Evolutionary conservation across 1,140 invertebrate genomes (phyloP).

Genomic region (Piezodorus guildinii): DNA sequence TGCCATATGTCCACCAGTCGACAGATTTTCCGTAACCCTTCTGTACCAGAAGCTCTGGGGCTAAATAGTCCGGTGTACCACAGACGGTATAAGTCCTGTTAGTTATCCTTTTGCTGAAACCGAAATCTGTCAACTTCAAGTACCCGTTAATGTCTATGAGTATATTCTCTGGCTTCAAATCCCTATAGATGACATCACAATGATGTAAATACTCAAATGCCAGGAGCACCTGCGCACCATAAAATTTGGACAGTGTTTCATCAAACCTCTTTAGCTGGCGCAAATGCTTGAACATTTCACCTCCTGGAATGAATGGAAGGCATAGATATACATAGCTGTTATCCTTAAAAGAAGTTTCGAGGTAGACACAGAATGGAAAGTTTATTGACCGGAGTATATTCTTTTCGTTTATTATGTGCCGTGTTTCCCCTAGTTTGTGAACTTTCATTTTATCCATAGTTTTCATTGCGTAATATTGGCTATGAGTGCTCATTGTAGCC

Average conservation of each 20-base stretch:
- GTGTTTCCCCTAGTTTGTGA: constrained; percentile 72
- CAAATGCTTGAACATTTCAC: constrained; percentile 73
- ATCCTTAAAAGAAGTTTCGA: constrained; percentile 77
- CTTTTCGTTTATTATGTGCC: constrained; percentile 78
- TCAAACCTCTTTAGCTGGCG: constrained; percentile 59
- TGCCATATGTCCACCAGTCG: constrained; percentile 93
- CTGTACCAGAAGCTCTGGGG: constrained; percentile 86
- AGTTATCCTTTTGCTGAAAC: constrained; percentile 25
- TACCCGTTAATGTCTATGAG: constrained; percentile 76
- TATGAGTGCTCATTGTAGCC: constrained; percentile 46
- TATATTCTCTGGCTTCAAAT: constrained; percentile 95
- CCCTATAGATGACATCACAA: constrained; percentile 80
- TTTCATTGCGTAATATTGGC: constrained; percentile 75
- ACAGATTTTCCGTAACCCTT: constrained; percentile 94
- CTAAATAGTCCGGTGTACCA: constrained; percentile 92
- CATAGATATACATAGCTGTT: constrained; percentile 76
- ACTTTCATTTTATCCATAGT: constrained; percentile 79
- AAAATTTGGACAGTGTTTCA: constrained; percentile 75
- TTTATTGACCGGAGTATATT: constrained; percentile 63
- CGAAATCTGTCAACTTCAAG: constrained; percentile 28
- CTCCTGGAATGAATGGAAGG: constrained; percentile 66
- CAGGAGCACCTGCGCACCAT: constrained; percentile 81
- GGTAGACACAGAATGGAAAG: constrained; percentile 71
- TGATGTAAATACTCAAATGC: constrained; percentile 90
- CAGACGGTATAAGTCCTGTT: constrained; percentile 85